Evolutionary conservation across 92 coral and sea anemone genomes (phyloP), one percentile per base, ranked within the genome.

Genomic region (Galaxea fascicularis): DNA sequence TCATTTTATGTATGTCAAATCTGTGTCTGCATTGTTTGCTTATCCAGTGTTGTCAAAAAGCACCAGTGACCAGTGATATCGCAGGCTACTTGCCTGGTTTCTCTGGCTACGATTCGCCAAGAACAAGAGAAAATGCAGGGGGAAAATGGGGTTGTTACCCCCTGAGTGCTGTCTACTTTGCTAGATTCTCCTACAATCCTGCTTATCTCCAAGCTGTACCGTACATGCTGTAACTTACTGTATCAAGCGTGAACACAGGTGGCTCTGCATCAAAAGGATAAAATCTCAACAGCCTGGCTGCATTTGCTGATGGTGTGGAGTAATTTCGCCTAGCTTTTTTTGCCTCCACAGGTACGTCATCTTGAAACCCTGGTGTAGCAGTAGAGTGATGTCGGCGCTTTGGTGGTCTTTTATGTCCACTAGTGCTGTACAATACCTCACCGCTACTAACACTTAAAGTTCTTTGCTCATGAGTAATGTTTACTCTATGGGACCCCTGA

Each of bases 381-480:
- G 77, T 67, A 20, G 93, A 90, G 53, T 90, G 93, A 45, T 90
- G 93, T 12, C 93, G 85, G 6, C 90, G 89, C 58, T 90, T 90
- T 10, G 80, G 35, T 8, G 87, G 68, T 22, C 79, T 69, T 28
- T 83, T 86, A 24, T 70, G 28, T 56, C 29, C 69, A 15, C 47
- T 17, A 4, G 18, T 22, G 17, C 18, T 26, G 56, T 82, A 54
- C 30, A 82, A 25, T 18, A 65, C 58, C 20, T 82, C 58, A 1
- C 69, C 86, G 49, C 69, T 56, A 11, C 71, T 82, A 4, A 52
- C 49, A 28, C 78, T 82, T 28, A 54, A 22, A 17, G 78, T 70
- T 71, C 86, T 82, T 57, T 82, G 86, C 13, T 80, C 66, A 52
- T 21, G 65, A 28, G 74, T 44, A 0, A 56, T 67, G 29, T 35